These are phyloP conservation scores for Dascillus cervinus DNA, from an alignment of 2,888 invertebrate genomes.

Conservation along the genomic window DNA sequence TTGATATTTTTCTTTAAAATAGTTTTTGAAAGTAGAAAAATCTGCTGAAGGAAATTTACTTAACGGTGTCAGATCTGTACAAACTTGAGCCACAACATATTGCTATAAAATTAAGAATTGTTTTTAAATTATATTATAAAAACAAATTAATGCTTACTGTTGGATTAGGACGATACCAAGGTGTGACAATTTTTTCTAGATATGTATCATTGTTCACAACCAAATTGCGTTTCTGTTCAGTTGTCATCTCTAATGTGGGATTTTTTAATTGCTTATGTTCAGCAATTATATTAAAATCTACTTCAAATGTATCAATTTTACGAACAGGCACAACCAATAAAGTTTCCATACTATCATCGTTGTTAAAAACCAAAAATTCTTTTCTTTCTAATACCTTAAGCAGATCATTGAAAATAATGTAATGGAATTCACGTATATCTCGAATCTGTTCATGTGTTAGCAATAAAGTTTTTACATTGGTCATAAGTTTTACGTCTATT, in stretches of 20 bases:
- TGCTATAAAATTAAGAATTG: slow-evolving; percentile 29
- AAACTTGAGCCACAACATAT: slow-evolving; percentile 65
- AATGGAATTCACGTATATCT: slow-evolving; percentile 57
- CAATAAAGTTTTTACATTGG: slow-evolving; percentile 44
- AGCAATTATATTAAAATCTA: slow-evolving; percentile 56
- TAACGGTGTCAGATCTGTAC: slow-evolving; percentile 55
- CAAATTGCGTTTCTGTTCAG: slow-evolving; percentile 45
- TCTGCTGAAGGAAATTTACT: slow-evolving; percentile 59
- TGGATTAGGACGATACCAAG: slow-evolving; percentile 58
- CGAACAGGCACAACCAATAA: slow-evolving; percentile 20
- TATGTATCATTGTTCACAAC: slow-evolving; percentile 54
- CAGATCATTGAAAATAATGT: slow-evolving; percentile 65
- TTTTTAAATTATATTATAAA: slow-evolving; percentile 3
- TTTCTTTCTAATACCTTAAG: slow-evolving; percentile 57
- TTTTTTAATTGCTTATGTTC: slow-evolving; percentile 42
- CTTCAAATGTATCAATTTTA: slow-evolving; percentile 32
- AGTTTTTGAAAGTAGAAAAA: slow-evolving; percentile 59
- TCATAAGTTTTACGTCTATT: slow-evolving; percentile 45
- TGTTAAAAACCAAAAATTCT: slow-evolving; percentile 49
- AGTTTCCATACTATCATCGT: slow-evolving; percentile 46
- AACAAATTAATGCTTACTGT: slow-evolving; percentile 1
- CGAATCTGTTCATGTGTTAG: slow-evolving; percentile 47
- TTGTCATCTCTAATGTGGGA: slow-evolving; percentile 38
- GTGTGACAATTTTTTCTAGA: slow-evolving; percentile 69
- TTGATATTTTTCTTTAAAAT: slow-evolving; percentile 69